Base-by-base conservation (phyloP, 1,140 invertebrate species). In the Drusus annulatus region DNA sequence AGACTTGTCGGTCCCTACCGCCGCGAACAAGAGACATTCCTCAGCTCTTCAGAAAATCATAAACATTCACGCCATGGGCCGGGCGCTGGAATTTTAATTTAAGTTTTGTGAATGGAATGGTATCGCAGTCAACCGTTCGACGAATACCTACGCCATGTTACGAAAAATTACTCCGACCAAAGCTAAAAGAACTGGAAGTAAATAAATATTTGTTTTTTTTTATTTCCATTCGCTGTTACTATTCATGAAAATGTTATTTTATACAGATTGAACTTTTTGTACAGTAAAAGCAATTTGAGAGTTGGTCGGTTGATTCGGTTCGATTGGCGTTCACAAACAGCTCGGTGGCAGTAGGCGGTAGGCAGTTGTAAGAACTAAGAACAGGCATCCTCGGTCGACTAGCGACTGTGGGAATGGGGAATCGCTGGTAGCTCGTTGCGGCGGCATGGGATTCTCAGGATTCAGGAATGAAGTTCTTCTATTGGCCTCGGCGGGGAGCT, bases 361-460 rank as follows among this genome's bases (percentile, higher is more conserved):
- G 36, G 36, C 10, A 10, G 36, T 13, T 13, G 0, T 13, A 13
- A 45, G 36, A 36, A 45, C 25, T 17, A 19, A n/a, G 65, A 63
- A 63, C 8, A n/a, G 28, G 21, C 36, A 36, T 17, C n/a, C 17
- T 21, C 25, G n/a, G 16, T 16, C 36, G 71, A 58, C 25, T 28
- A 28, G 25, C n/a, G 25, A 28, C 52, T 75, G 71, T 75, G 71
- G 71, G 71, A 63, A 75, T 25, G 50, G 8, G 21, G 63, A 19
- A 36, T 51, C 79, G 52, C 36, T 45, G 36, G 36, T 45, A 45
- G 74, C 45, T 17, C 54, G 25, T 19, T 25, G n/a, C n/a, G 31
- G 23, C 63, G 19, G 60, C 76, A 69, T 52, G 65, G 62, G 63
- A 78, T 78, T 69, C 77, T 78, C 65, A 56, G 71, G 71, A 75